Base-by-base conservation (phyloP, 1,140 invertebrate genomes). In the Agrilus planipennis region DNA sequence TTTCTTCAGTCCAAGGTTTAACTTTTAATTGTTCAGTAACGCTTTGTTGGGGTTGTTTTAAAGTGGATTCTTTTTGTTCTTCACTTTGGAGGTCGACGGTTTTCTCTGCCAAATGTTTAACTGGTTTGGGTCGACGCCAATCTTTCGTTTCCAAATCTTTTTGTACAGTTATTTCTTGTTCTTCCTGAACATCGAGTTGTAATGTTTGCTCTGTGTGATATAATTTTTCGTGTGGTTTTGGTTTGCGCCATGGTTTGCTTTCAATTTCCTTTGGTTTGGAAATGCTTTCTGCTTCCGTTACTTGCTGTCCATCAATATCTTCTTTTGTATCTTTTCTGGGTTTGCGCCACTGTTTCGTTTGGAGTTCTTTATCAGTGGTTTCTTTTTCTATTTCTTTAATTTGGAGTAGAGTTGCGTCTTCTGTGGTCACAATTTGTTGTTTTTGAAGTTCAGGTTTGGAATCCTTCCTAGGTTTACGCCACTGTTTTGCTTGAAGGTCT, bases 1-100 rank as follows among this genome's bases (percentile, higher is more conserved):
- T 17, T 43, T 43, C 34, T 36, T 43, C 14, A 17, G 34, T 43
- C 41, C 41, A 42, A 17, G 31, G 31, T 34, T 34, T 34, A 4
- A 5, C 14, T 6, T 4, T 17, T 17, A 19, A 17, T 34, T 34
- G 15, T 34, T 34, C 9, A 4, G 15, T 15, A 16, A 16, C 31
- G 3, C 9, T 34, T 15, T 31, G 9, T 25, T n/a, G 6, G 23
- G 6, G 6, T 6, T n/a, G 6, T 25, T 25, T 7, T 25, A 6
- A n/a, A n/a, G n/a, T n/a, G n/a, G n/a, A n/a, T n/a, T n/a, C n/a
- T 9, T 31, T 15, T 34, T 17, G 10, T 3, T 21, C 20, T 5
- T 35, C 9, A 12, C 11, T 6, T 2, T 16, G n/a, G 4, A 19
- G 18, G 31, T 42, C 41, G 27, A 35, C 40, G 12, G 19, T 14